Percentiles rank a stretch among this genome's conserved stretches.
Conservation (phyloP, 2,113 vertebrate species). For the Butastur rufipennis region DNA sequence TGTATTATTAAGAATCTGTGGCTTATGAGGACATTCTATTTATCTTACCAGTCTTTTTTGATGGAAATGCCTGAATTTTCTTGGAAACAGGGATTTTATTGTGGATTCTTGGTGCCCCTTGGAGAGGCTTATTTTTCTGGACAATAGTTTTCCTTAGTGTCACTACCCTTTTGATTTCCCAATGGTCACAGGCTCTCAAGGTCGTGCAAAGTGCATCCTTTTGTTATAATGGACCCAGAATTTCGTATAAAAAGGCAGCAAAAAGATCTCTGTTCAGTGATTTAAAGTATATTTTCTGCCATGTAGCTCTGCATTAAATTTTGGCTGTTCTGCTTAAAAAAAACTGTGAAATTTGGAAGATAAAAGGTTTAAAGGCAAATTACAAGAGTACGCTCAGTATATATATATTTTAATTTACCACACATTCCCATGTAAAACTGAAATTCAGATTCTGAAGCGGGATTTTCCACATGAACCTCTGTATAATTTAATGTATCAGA, state of each 20-base stretch:
- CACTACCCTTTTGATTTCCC: conserved; percentile 74
- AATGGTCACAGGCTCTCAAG: conserved; percentile 70
- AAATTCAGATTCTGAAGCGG: background rate
- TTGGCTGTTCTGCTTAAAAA: background rate
- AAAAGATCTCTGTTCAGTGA: background rate
- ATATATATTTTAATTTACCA: background rate
- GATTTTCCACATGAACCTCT: background rate
- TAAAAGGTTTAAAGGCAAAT: background rate
- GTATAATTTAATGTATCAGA: background rate
- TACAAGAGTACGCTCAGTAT: background rate
- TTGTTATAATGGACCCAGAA: conserved; percentile 66
- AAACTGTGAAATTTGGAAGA: background rate
- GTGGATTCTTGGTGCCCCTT: conserved; percentile 74
- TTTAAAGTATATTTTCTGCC: conserved; percentile 15
- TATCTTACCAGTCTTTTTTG: conserved; percentile 75
- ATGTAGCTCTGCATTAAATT: background rate
- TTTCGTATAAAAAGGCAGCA: conserved; percentile 51
- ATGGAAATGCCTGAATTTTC: conserved; percentile 78
- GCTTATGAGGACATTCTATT: conserved; percentile 76
- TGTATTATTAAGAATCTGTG: conserved; percentile 76
- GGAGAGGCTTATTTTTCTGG: conserved; percentile 75
- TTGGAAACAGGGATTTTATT: conserved; percentile 77
- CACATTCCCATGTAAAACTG: background rate
- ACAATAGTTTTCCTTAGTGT: conserved; percentile 78
- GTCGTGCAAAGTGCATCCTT: conserved; percentile 77